phyloP scores from a whole-genome alignment of 2,797 vertebrate species.

The Anguilla megastoma region DNA sequence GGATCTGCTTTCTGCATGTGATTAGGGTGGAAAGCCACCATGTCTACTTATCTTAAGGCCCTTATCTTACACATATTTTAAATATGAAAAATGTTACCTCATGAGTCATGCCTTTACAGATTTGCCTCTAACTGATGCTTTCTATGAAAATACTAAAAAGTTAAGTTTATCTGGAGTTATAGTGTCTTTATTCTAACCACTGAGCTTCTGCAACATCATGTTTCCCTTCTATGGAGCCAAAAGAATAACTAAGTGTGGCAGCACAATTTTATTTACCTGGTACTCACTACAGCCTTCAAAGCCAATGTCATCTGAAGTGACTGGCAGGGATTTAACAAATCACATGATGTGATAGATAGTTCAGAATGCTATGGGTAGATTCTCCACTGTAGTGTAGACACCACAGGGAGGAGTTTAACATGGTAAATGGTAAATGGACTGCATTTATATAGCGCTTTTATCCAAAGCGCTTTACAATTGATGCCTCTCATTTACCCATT shows the following conservation, averaged over 20 bases:
- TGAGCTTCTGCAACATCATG: constrained; percentile 35
- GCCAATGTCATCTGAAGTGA: constrained; percentile 45
- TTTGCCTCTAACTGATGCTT: constrained; percentile 4
- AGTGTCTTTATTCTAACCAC: constrained; percentile 25
- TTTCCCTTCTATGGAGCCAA: background rate
- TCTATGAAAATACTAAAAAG: constrained; percentile 20
- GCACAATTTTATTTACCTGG: constrained; percentile 32
- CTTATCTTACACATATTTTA: background rate
- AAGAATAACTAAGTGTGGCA: constrained; percentile 26
- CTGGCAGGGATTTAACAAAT: constrained; percentile 51
- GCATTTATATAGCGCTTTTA: too few species aligned
- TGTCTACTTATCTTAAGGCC: constrained; percentile 11
- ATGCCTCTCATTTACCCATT: too few species aligned
- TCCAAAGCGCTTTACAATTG: too few species aligned
- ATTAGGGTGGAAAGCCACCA: constrained; percentile 27
- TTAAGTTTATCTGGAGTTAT: background rate
- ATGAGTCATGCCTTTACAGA: constrained; percentile 21
- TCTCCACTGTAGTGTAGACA: background rate
- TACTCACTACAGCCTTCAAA: constrained; percentile 49
- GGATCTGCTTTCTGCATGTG: constrained; percentile 46
- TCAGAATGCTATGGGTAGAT: background rate
- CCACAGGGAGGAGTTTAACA: background rate
- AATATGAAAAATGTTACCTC: constrained; percentile 48
- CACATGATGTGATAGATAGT: constrained; percentile 47
- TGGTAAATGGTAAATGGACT: background rate